Percentiles rank a stretch among this genome's conserved stretches.
Evolutionary conservation across 2,113 vertebrate species (phyloP).

Genomic region (Geococcyx californianus): DNA sequence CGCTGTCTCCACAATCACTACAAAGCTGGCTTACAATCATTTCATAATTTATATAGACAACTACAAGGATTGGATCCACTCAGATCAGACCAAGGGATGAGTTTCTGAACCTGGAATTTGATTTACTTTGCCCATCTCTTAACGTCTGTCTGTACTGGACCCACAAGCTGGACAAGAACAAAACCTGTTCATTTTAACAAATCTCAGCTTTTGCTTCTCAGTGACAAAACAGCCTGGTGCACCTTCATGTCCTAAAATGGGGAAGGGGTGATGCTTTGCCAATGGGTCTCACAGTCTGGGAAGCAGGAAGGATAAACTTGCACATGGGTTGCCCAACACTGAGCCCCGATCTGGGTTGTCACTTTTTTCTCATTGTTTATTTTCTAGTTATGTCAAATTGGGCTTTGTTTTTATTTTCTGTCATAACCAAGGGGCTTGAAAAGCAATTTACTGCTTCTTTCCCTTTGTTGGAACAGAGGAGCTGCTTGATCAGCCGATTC

Average conservation of each 20-base stretch:
- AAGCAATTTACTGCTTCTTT: slow-evolving; percentile 1
- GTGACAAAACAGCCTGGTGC: not conserved
- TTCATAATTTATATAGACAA: not conserved
- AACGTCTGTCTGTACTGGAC: not conserved
- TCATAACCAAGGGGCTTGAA: not conserved
- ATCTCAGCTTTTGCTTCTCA: not conserved
- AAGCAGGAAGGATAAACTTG: not conserved
- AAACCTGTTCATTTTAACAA: not conserved
- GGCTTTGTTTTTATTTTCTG: slow-evolving; percentile 1
- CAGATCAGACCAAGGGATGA: not conserved
- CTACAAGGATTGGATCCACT: not conserved
- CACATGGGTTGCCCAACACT: not conserved
- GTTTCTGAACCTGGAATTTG: not conserved
- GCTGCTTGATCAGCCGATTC: slow-evolving; percentile 31
- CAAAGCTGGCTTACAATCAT: not conserved
- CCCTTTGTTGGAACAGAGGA: not conserved
- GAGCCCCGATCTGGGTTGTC: not conserved
- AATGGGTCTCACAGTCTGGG: not conserved
- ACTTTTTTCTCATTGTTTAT: not conserved
- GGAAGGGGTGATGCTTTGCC: not conserved
- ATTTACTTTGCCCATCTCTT: not conserved
- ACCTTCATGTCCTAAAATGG: accelerated
- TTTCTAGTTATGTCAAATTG: not conserved
- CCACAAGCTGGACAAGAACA: not conserved
- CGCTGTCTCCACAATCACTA: not conserved